Evolutionary conservation across 2,888 invertebrate species (phyloP).

Genomic region (Hypercompe scribonia): DNA sequence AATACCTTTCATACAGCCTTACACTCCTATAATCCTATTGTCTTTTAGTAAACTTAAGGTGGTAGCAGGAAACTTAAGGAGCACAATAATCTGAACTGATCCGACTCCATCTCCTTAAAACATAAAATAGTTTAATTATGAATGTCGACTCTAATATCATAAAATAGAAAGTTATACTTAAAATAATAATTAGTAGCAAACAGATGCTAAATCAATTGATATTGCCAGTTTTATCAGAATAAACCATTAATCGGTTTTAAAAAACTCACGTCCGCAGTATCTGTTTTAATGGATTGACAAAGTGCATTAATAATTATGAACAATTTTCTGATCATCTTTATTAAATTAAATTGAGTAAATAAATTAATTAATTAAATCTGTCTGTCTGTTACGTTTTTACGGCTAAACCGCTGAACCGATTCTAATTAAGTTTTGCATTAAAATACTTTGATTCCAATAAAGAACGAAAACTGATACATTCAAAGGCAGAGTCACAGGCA

Average conservation of each 20-base stretch:
- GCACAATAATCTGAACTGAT: neutral
- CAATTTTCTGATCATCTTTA: neutral
- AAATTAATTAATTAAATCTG: too few relatives aligned
- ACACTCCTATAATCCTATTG: neutral
- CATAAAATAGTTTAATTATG: neutral
- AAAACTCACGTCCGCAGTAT: neutral
- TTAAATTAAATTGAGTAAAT: too few relatives aligned
- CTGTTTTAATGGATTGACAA: slow-evolving; percentile 32
- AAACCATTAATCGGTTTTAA: slow-evolving; percentile 41
- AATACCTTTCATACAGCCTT: neutral
- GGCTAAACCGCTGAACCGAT: too few relatives aligned
- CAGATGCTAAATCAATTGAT: slow-evolving; percentile 46
- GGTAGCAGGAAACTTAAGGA: too few relatives aligned
- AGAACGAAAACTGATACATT: too few relatives aligned
- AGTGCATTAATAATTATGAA: neutral
- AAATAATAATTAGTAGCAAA: slow-evolving; percentile 25
- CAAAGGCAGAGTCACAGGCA: too few relatives aligned
- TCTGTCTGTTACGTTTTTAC: too few relatives aligned
- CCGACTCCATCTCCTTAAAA: too few relatives aligned
- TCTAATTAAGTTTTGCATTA: too few relatives aligned
- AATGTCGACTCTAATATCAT: neutral
- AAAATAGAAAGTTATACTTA: neutral
- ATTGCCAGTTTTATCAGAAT: slow-evolving; percentile 41
- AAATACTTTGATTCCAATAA: too few relatives aligned
- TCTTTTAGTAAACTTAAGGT: neutral